phyloP scores from a whole-genome alignment of 2,888 invertebrate species.

The Eupithecia vulgata region DNA sequence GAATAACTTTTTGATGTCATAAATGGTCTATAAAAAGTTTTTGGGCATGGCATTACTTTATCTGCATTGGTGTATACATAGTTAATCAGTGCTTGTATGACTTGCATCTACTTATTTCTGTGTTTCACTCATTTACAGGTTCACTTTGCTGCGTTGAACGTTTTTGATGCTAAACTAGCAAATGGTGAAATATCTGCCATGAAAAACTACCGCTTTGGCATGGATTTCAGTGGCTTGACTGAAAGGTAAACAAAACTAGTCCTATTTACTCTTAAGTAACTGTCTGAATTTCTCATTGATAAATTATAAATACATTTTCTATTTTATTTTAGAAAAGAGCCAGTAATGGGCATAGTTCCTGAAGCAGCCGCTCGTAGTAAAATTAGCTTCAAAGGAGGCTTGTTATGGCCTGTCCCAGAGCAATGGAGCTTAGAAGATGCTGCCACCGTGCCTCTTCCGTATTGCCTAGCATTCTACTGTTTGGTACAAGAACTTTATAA shows the following conservation, averaged over 20 bases:
- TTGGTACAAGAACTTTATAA: conserved; percentile 52
- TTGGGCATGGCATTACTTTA: too few relatives aligned
- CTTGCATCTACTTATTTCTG: neutral
- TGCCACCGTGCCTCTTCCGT: conserved; percentile 90
- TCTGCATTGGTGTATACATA: too few relatives aligned
- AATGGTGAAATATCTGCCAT: conserved; percentile 45
- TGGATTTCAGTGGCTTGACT: conserved; percentile 70
- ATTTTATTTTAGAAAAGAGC: conserved; percentile 63
- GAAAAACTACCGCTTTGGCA: conserved; percentile 51
- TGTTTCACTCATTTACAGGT: conserved; percentile 48
- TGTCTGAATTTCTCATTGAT: too few relatives aligned
- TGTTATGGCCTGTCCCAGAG: conserved; percentile 87
- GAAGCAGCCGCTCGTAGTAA: conserved; percentile 80
- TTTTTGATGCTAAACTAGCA: conserved; percentile 54
- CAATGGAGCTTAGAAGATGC: conserved; percentile 89
- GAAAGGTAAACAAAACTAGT: conserved; percentile 49
- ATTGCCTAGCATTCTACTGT: conserved; percentile 80
- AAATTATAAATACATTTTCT: neutral
- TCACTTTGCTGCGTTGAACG: conserved; percentile 54
- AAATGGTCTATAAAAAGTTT: too few relatives aligned
- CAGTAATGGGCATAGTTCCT: conserved; percentile 86
- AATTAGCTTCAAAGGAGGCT: conserved; percentile 73
- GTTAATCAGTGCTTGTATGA: too few relatives aligned
- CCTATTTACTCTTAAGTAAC: neutral
- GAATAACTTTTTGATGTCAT: neutral